A percentile compares a stretch with the other conserved stretches of the same genome.
Evolutionary conservation across 2,888 invertebrate species (phyloP).

Genomic region (Drosophila neutralis): DNA sequence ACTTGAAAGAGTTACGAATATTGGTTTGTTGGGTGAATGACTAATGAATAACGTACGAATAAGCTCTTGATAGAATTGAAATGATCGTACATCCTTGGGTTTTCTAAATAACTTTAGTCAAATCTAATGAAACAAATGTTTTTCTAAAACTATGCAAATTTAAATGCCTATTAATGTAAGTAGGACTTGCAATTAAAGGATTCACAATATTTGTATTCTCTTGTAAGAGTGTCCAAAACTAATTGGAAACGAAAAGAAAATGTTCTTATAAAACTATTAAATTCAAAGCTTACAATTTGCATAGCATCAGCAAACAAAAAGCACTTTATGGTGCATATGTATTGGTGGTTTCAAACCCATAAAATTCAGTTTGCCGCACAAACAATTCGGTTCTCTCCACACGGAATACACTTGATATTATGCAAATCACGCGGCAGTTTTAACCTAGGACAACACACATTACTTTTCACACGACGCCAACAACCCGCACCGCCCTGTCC

Average conservation of each 20-base stretch:
- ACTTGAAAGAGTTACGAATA: constrained; percentile 1
- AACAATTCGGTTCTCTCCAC: constrained; percentile 10
- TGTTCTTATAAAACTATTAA: neutral
- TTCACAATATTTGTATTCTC: neutral
- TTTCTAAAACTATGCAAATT: neutral
- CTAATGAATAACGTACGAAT: neutral
- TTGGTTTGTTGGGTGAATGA: neutral
- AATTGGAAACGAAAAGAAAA: neutral
- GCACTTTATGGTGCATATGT: neutral
- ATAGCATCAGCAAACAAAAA: neutral
- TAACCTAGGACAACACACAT: constrained; percentile 50
- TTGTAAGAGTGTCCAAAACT: neutral
- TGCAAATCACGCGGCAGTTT: constrained; percentile 33
- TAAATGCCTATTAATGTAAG: neutral
- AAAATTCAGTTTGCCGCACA: neutral
- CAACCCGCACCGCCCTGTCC: neutral
- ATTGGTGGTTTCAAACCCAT: neutral
- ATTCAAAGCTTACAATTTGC: neutral
- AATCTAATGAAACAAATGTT: neutral
- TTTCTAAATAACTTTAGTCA: neutral
- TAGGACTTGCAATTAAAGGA: no score
- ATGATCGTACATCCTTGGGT: neutral
- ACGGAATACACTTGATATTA: constrained; percentile 34
- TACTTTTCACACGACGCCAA: constrained; percentile 23
- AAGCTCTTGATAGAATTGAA: neutral